Evolutionary conservation across 2,113 vertebrate species (phyloP).

Genomic region (Corvus moneduloides): DNA sequence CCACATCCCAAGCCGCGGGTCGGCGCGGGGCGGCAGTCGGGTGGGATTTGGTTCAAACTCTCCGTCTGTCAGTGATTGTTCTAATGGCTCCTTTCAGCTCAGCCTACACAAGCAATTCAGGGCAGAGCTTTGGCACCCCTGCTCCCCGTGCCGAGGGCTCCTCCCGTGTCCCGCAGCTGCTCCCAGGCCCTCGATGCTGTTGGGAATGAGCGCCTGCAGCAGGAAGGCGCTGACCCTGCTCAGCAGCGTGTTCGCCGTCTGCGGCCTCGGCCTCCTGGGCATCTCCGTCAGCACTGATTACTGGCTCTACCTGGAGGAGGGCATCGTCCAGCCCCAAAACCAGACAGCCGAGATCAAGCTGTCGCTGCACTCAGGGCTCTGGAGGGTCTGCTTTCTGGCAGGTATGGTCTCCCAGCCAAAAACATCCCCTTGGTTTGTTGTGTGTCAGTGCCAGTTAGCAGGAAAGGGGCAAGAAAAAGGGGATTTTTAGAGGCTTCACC

Average conservation of each 20-base stretch:
- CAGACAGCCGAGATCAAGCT: conserved; percentile 86
- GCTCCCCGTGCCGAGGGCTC: fast-evolving
- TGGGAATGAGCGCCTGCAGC: conserved; percentile 84
- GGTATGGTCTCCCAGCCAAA: conserved; percentile 59
- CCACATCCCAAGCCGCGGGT: fast-evolving
- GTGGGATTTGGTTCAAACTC: not conserved
- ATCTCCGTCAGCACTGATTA: conserved; percentile 95
- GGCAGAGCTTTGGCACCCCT: not conserved
- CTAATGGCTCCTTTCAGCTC: not conserved
- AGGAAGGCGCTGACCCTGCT: conserved; percentile 93
- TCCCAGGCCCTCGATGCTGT: not conserved
- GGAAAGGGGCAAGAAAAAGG: not conserved
- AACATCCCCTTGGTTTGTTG: fast-evolving
- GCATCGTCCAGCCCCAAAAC: conserved; percentile 87
- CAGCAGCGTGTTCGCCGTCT: conserved; percentile 91
- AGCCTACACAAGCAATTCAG: not conserved
- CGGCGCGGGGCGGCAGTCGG: not conserved
- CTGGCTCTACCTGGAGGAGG: conserved; percentile 96
- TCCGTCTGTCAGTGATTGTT: not conserved
- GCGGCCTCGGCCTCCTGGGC: conserved; percentile 88
- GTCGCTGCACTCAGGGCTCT: conserved; percentile 91
- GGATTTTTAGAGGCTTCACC: not conserved
- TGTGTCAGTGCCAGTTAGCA: fast-evolving
- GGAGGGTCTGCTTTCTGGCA: conserved; percentile 93
- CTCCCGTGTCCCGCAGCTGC: not conserved